phyloP scores from a whole-genome alignment of 2,113 vertebrate species.

The Brevimyrus niger region DNA sequence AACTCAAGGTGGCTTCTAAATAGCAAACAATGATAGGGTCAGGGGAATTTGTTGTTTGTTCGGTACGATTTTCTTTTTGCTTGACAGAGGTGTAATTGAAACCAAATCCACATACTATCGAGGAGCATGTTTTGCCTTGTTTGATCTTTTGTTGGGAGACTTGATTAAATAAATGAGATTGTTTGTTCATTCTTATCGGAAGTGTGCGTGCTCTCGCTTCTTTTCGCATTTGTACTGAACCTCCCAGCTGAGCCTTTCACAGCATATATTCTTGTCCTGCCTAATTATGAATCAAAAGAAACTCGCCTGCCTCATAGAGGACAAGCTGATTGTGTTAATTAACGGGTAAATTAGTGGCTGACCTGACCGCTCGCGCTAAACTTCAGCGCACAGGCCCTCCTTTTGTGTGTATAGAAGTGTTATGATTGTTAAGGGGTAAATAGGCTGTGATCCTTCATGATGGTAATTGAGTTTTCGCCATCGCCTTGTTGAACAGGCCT shows the following conservation, averaged over 20 bases:
- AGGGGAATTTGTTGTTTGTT: slow-evolving; percentile 22
- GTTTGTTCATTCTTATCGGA: neutral
- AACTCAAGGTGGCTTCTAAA: slow-evolving; percentile 13
- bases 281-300: slow-evolving; percentile 51
- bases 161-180: neutral
- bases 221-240: neutral
- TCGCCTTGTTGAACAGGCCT: neutral
- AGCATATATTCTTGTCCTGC: slow-evolving; percentile 35
- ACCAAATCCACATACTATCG: slow-evolving; percentile 22
- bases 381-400: neutral
- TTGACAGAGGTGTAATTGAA: slow-evolving; percentile 36
- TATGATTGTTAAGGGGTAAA: neutral
- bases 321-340: slow-evolving; percentile 15
- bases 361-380: neutral
- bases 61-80: slow-evolving; percentile 37
- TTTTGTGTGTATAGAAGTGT: neutral
- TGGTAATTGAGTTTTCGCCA: neutral
- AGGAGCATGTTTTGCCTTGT: slow-evolving; percentile 16
- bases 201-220: neutral
- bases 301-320: slow-evolving; percentile 19
- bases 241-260: neutral
- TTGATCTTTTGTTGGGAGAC: neutral
- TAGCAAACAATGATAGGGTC: slow-evolving; percentile 29
- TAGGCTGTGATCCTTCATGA: neutral
- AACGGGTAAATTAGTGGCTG: neutral